These are phyloP conservation scores for Melanotus villosus DNA, from an alignment of 2,888 invertebrate species.

Conservation along the genomic window DNA sequence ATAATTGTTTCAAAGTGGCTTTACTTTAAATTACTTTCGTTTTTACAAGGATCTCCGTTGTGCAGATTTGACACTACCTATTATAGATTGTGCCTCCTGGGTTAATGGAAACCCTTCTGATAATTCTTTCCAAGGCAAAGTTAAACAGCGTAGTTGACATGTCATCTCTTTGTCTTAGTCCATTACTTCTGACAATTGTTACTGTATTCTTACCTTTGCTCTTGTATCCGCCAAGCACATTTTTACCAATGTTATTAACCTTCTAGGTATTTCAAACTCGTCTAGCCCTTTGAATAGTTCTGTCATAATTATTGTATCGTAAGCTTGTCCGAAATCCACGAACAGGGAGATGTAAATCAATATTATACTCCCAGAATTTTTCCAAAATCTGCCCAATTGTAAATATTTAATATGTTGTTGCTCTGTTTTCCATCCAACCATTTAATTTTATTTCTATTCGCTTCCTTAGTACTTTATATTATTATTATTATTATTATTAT, in stretches of 20 bases:
- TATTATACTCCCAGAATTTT: not conserved
- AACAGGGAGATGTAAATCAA: not conserved
- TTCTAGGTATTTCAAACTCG: not conserved
- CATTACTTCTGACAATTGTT: not conserved
- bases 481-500: too few species aligned
- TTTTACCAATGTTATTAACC: not conserved
- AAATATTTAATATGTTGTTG: not conserved
- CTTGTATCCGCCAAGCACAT: not conserved
- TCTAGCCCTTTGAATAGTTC: not conserved
- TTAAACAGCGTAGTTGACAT: not conserved
- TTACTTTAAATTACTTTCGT: too few species aligned
- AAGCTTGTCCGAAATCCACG: not conserved
- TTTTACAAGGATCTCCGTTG: too few species aligned
- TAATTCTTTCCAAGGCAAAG: too few species aligned
- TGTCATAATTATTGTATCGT: not conserved
- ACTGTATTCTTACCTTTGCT: not conserved
- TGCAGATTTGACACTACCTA: too few species aligned
- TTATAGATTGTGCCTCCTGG: too few species aligned
- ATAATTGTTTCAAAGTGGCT: too few species aligned
- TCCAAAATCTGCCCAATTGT: not conserved
- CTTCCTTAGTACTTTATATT: not conserved
- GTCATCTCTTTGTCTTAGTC: not conserved
- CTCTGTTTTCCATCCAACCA: not conserved
- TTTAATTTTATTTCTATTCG: not conserved
- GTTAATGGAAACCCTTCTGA: too few species aligned